Evolutionary conservation across 2,888 invertebrate species (phyloP), one percentile per base, ranked within the genome.

Genomic region (Latrodectus hesperus): DNA sequence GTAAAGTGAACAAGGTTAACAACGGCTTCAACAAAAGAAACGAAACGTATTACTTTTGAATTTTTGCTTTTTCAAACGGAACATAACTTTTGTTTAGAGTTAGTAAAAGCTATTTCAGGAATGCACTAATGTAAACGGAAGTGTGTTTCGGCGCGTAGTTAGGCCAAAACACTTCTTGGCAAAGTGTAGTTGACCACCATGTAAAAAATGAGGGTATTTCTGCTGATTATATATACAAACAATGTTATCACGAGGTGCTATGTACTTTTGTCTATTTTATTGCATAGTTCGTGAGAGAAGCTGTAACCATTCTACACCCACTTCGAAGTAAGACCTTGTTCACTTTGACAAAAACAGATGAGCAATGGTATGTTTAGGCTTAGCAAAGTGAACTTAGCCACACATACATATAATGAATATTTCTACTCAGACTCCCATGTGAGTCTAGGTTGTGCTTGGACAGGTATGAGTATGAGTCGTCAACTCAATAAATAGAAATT

Each of bases 361-460:
- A 88, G 88, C 88, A 88, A 88, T 88, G 88, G 84, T 88, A 88
- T 79, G 84, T 79, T 77, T 84, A 88, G 88, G 88, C 88, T 88
- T 88, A 88, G 88, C 84, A 84, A 84, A 88, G 88, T 88, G 88
- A 84, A 84, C 81, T 82, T 84, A 72, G 88, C 88, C 88, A 88
- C 84, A 84, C 84, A 88, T 78, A 88, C 88, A 88, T 80, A 75
- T 81, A 38, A 88, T 84, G 88, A 84, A 70, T 74, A 38, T 84
- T 84, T 84, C 88, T 88, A 88, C 83, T 77, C 78, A 70, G 84
- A 88, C 88, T 80, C 88, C 38, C 68, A 83, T 73, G 51, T 68
- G 88, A 83, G 88, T 83, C 87, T 88, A 88, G 73, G 75, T 88
- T 88, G 88, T 88, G 88, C 88, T 88, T 88, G 88, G 88, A 88